A percentile compares a stretch with the other conserved stretches of the same genome.
phyloP scores from a whole-genome alignment of 1,140 invertebrate genomes.

The Ptiloglossa arizonensis region DNA sequence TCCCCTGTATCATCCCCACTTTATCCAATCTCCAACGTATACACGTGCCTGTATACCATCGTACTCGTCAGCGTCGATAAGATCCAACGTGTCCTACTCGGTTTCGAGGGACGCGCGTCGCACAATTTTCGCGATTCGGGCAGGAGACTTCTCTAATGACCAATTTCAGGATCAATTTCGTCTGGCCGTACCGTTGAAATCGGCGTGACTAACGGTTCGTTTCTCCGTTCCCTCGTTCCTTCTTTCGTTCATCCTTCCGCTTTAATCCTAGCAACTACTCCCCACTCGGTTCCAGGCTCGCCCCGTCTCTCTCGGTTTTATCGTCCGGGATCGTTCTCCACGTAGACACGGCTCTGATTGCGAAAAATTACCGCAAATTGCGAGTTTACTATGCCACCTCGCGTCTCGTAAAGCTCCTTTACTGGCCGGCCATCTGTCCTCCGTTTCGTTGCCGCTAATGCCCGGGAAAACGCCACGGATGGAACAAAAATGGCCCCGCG shows the following conservation, averaged over 20 bases:
- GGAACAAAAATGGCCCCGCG: not conserved
- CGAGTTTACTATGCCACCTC: too few relatives aligned
- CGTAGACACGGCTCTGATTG: conserved; percentile 1
- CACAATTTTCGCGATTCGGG: conserved; percentile 43
- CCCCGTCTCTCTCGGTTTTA: not conserved
- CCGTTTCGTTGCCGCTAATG: not conserved
- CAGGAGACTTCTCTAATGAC: conserved; percentile 54
- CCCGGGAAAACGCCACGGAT: not conserved
- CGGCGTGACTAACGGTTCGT: conserved; percentile 56
- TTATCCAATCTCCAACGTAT: not conserved
- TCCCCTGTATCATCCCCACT: not conserved
- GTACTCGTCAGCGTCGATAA: not conserved
- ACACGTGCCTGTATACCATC: too few relatives aligned
- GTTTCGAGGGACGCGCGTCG: conserved; percentile 16
- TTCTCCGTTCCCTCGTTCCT: not conserved
- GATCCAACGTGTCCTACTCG: too few relatives aligned
- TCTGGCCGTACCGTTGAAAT: conserved; percentile 69
- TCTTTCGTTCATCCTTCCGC: too few relatives aligned
- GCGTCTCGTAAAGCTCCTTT: not conserved
- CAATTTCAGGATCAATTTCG: conserved; percentile 76
- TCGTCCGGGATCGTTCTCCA: not conserved
- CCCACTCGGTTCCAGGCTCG: too few relatives aligned
- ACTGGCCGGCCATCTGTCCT: not conserved
- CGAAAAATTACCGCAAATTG: conserved; percentile 21
- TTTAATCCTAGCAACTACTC: too few relatives aligned